Base-by-base conservation (phyloP, 2,797 vertebrate species). In the Myoxocephalus aenaeus region DNA sequence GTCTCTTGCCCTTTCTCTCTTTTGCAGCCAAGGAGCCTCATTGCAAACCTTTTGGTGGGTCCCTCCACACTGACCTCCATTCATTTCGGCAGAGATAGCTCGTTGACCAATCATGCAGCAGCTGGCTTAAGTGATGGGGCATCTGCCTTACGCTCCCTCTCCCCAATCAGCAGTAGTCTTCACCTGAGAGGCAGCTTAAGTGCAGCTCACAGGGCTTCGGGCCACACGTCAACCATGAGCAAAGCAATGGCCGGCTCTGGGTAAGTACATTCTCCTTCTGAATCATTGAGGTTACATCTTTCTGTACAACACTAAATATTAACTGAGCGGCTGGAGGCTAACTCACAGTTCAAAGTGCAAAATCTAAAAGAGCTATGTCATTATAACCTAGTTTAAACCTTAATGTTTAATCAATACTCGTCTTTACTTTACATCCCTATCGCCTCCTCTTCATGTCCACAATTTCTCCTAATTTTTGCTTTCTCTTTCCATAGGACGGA, bases 11-110 rank as follows among this genome's bases (percentile, higher is more conserved):
- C 5, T 51, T 42, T 79, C 12, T 76, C 8, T 78, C 50, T 78
- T 32, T 88, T 82, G 5, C 79, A 99, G 98, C 98, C 98, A 40
- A 96, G 96, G 91, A 99, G 98, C 91, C 96, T 99, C 71, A 95
- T 99, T 82, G 97, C 96, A 81, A 99, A 99, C 74, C 93, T 98
- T 82, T 92, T 99, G 79, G 94, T 90, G 0, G 97, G 96, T 58
- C 96, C 98, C 1, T 97, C 98, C 0, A 95, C 94, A 0, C 89
- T 97, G 85, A 95, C 89, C 14, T 96, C 95, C 0, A 93, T 97
- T 79, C 96, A 97, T 79, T 82, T 97, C 65, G 94, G 95, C 81
- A 93, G 95, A 20, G 97, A 99, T 0, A 85, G 94, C 61, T 96
- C 96, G 82, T 87, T 94, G 53, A 94, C 95, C 73, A 95, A 96